A percentile compares a stretch with the other conserved stretches of the same genome.
Evolutionary conservation across 1,140 invertebrate species (phyloP).

Genomic region (Pseudoatta argentina): DNA sequence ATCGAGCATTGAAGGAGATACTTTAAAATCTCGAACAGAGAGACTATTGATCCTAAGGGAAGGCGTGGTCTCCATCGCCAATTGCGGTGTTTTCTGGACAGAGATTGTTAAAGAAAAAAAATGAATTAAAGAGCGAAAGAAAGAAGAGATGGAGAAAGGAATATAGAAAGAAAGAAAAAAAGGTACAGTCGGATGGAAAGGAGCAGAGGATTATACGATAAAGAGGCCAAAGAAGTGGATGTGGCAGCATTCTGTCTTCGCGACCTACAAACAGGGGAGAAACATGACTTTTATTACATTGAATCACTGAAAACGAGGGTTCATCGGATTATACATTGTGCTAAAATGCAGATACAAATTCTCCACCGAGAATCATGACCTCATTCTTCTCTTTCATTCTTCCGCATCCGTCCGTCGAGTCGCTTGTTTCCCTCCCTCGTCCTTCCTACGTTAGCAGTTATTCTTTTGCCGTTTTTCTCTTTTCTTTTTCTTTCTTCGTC

Average conservation of each 20-base stretch:
- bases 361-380: slow-evolving; percentile 4
- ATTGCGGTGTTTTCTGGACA: slow-evolving; percentile 14
- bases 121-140: neutral
- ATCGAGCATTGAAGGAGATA: slow-evolving; percentile 74
- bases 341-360: slow-evolving; percentile 59
- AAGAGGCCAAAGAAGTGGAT: neutral
- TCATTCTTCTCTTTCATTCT: slow-evolving; percentile 14
- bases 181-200: neutral
- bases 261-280: neutral
- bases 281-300: slow-evolving; percentile 56
- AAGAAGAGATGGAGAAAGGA: neutral
- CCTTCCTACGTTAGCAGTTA: neutral
- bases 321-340: slow-evolving; percentile 49
- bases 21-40: slow-evolving; percentile 64
- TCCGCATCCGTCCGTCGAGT: neutral
- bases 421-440: neutral
- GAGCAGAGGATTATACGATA: neutral
- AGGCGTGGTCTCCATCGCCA: slow-evolving; percentile 39
- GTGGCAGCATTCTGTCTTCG: neutral
- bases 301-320: slow-evolving; percentile 32
- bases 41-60: slow-evolving; percentile 29
- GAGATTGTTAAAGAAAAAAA: neutral
- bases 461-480: neutral
- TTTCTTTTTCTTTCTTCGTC: neutral
- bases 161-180: neutral